Base-by-base conservation (phyloP, 2,113 vertebrate species). In the Myiozetetes cayanensis region DNA sequence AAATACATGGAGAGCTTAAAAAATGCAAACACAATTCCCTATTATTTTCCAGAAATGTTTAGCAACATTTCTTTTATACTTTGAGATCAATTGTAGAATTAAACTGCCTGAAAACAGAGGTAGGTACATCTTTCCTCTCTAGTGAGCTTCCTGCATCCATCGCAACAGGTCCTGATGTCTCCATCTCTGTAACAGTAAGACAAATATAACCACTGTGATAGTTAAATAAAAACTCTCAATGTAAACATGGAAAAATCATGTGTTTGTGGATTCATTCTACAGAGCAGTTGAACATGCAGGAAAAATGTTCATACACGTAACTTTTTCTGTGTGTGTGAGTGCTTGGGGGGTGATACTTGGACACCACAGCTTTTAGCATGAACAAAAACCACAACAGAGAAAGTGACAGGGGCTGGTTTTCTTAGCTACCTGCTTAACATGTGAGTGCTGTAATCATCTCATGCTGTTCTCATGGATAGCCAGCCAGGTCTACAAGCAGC, bases 241-340 rank as follows among this genome's bases (percentile, higher is more conserved):
- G 49, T 74, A 82, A 21, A 5, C 8, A 43, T 1, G 4, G 43
- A 22, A 89, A 89, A 76, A 52, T 6, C 3, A 4, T 1, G 2
- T 12, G 7, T 63, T 55, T 56, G 10, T 46, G 25, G 7, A 35
- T 52, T 2, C 3, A 3, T 55, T 50, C 30, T 50, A 6, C 22
- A 33, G 39, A 2, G 16, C 0, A 2, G 8, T 33, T 19, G 30
- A 33, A 25, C 28, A 8, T 0, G 3, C 0, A 3, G 31, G 30
- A 41, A 13, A 15, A 24, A 10, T 0, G 14, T 10, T 68, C 1
- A 1, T 4, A 6, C 2, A 3, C 0, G 1, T 24, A 6, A 39
- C 24, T 30, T 39, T 22, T 3, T 23, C 25, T 19, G 1, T 4
- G 1, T 7, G 2, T 9, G 1, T 8, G 28, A n/a, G 25, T 0